Percentiles rank a stretch among this genome's conserved stretches.
These are phyloP conservation scores for Sebastes trivittatus DNA, from an alignment of 2,797 vertebrate genomes.

Conservation along the genomic window DNA sequence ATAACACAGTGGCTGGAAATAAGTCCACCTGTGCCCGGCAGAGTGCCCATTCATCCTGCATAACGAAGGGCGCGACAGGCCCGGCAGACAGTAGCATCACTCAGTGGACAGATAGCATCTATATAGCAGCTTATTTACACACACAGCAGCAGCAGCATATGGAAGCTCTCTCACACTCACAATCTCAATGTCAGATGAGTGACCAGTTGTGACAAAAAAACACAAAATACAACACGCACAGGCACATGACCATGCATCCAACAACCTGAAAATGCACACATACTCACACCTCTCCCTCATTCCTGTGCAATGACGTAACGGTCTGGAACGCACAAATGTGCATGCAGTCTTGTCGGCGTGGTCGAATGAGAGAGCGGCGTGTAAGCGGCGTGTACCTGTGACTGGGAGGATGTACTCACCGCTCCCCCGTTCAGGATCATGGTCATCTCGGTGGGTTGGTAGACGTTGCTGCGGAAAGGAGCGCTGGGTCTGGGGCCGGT, in stretches of 20 bases:
- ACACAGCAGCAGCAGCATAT: slow-evolving; percentile 9
- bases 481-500: slow-evolving; percentile 89
- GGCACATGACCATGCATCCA: slow-evolving; percentile 26
- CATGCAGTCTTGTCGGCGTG: slow-evolving; percentile 70
- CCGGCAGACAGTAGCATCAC: slow-evolving; percentile 39
- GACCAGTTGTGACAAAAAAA: slow-evolving; percentile 45
- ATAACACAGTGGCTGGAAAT: slow-evolving; percentile 41
- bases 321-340: slow-evolving; percentile 66
- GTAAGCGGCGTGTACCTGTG: slow-evolving; percentile 77
- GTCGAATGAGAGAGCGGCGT: slow-evolving; percentile 56
- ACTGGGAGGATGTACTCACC: slow-evolving; percentile 89
- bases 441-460: slow-evolving; percentile 98
- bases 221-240: slow-evolving; percentile 19
- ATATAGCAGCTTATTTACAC: slow-evolving; percentile 13
- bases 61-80: slow-evolving; percentile 40
- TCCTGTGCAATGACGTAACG: slow-evolving; percentile 51
- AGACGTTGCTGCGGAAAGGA: slow-evolving; percentile 97
- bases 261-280: slow-evolving; percentile 16
- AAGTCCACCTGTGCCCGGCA: slow-evolving; percentile 46
- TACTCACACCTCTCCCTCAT: slow-evolving; percentile 63
- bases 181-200: slow-evolving; percentile 44
- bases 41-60: slow-evolving; percentile 52
- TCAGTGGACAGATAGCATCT: slow-evolving; percentile 44
- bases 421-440: slow-evolving; percentile 98
- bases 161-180: slow-evolving; percentile 23